These are phyloP conservation scores for Pomatorhinus ruficollis DNA, from an alignment of 2,113 vertebrate species.

Conservation along the genomic window DNA sequence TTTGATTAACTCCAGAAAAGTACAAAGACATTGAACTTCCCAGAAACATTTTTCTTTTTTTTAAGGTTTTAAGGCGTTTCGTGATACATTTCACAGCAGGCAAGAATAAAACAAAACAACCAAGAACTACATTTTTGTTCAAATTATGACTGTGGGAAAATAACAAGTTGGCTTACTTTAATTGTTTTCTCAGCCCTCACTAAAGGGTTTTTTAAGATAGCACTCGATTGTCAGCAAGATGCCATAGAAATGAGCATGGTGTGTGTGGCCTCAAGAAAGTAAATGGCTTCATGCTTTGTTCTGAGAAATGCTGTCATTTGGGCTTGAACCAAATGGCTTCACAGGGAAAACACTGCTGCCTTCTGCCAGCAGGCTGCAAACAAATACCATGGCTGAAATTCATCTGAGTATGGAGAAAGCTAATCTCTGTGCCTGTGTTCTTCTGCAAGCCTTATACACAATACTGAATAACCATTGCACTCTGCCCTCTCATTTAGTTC, in stretches of 20 bases:
- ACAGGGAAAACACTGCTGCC: neutral
- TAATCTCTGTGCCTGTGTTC: neutral
- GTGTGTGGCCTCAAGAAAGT: neutral
- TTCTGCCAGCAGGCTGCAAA: constrained; percentile 23
- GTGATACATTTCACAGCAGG: neutral
- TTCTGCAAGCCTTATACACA: neutral
- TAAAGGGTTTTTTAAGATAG: neutral
- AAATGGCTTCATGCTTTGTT: neutral
- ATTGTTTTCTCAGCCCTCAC: neutral
- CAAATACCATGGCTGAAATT: neutral
- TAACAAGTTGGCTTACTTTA: neutral
- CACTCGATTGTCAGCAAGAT: neutral
- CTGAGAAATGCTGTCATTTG: neutral
- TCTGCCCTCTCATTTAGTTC: neutral
- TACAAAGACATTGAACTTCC: neutral
- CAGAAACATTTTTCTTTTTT: neutral
- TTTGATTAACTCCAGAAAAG: neutral
- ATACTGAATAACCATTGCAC: neutral
- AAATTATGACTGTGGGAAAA: neutral
- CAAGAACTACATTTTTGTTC: neutral
- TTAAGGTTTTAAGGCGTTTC: neutral
- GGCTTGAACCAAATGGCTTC: constrained; percentile 3
- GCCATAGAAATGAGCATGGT: neutral
- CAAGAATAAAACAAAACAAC: neutral
- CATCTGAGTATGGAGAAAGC: neutral